Percentiles rank a stretch among this genome's conserved stretches.
Conservation (phyloP, 2,888 invertebrate species). For the Abscondita cerata region DNA sequence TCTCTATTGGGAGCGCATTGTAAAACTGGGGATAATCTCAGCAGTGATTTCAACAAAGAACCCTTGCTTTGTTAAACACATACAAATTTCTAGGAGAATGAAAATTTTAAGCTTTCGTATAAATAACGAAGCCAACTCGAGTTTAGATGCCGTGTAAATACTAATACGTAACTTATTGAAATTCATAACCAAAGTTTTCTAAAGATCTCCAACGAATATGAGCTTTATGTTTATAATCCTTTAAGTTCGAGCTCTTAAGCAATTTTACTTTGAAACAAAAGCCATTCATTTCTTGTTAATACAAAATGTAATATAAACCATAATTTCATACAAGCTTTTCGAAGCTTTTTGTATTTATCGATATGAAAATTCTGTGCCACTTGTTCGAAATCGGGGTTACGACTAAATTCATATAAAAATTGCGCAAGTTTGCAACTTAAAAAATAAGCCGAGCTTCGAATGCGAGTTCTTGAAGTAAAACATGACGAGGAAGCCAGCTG, state of each 20-base stretch:
- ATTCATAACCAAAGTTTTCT: conserved; percentile 53
- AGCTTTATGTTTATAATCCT: conserved; percentile 50
- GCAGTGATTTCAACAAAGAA: conserved; percentile 31
- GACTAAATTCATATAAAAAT: conserved; percentile 50
- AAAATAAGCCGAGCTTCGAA: conserved; percentile 51
- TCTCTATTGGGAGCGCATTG: conserved; percentile 26
- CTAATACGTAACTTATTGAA: conserved; percentile 56
- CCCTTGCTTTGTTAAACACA: conserved; percentile 49
- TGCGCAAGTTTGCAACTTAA: conserved; percentile 52
- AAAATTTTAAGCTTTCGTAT: conserved; percentile 52
- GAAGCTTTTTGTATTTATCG: conserved; percentile 3
- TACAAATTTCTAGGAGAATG: conserved; percentile 49
- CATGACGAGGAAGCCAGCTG: conserved; percentile 52
- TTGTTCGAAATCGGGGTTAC: conserved; percentile 29
- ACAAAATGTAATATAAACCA: conserved; percentile 41
- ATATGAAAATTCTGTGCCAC: conserved; percentile 31
- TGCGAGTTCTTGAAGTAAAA: conserved; percentile 48
- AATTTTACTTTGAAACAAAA: conserved; percentile 53
- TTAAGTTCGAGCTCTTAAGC: conserved; percentile 48
- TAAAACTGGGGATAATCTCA: conserved; percentile 33
- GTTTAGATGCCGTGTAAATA: conserved; percentile 51
- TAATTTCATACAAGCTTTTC: conserved; percentile 30
- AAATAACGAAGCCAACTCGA: conserved; percentile 50
- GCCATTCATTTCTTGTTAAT: conserved; percentile 53
- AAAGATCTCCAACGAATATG: conserved; percentile 45